Evolutionary conservation across 2,888 invertebrate species (phyloP), one percentile per base, ranked within the genome.

Genomic region (Anthophora plumipes): DNA sequence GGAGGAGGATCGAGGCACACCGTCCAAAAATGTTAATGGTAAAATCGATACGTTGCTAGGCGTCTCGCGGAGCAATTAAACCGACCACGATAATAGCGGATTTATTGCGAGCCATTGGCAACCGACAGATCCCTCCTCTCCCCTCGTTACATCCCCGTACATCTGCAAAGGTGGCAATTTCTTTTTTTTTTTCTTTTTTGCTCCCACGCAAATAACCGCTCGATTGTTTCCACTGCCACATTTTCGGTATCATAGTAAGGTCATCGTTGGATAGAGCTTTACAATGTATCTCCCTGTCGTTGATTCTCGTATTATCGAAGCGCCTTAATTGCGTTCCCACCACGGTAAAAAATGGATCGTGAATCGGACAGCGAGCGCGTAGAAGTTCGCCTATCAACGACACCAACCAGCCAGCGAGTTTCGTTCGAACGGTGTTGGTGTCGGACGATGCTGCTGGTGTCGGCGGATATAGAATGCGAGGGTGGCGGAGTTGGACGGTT

Each of bases 241-340:
- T 54, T 14, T 66, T 55, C 63, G 31, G 46, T 4, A 14, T 43
- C 43, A 60, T n/a, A 41, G 67, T 80, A 85, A 85, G 86, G 69
- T 85, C 63, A 69, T 69, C 63, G 68, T 11, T 7, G 66, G 66
- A 66, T 52, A 37, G 17, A 61, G 22, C 66, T 4, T 0, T 1
- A 14, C 37, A 50, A 66, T 17, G 5, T 69, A 67, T 66, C 55
- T 50, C 37, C 76, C 69, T 85, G 85, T 88, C n/a, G n/a, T n/a
- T n/a, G 82, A 86, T 87, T 89, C 85, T 81, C 87, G 84, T 86
- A 88, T 91, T 90, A 92, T 92, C 90, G 88, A 89, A 86, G 85
- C 82, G 73, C 86, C 89, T 88, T 92, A 92, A 92, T 92, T 92
- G 89, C 91, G 89, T 91, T 91, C 91, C 91, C 91, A 91, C 92